Evolutionary conservation across 2,797 vertebrate genomes (phyloP), one percentile per base, ranked within the genome.

Genomic region (Anguilla anguilla): DNA sequence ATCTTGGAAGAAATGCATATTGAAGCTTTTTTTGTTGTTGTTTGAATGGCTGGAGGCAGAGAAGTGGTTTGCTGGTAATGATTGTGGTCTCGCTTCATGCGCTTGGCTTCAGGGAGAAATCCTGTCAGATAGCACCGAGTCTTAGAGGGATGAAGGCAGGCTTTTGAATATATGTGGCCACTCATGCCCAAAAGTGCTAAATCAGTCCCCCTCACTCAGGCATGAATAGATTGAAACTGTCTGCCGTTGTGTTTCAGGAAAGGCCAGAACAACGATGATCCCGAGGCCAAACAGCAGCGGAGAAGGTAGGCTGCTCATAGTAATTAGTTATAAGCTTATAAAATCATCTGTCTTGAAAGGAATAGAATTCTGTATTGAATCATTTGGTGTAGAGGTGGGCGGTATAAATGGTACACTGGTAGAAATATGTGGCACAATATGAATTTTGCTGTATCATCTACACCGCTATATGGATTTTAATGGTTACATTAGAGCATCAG

Each of bases 251-350:
- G 31, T 88, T 67, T 53, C 89, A 97, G 97, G 94, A 96, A 95
- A 93, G 94, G 94, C 90, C 96, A 95, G 88, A 94, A 94, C 90
- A 95, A 95, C 89, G 97, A 97, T 89, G 96, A 98, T 91, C 95
- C 94, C 74, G 95, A 96, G 92, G 93, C 94, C 93, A 97, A 97
- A 92, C 95, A 89, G n/a, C 93, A 96, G 64, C 95, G 95, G 90
- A 96, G 97, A 93, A 96, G 96, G 97, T 97, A 93, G 15, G 93
- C 86, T 90, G 82, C 83, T n/a, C 17, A 72, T 74, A 3, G 13
- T 39, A 35, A 35, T 74, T 13, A 35, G 28, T 31, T 11, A 35
- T 46, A n/a, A 51, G 43, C 51, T 51, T 22, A n/a, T 25, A 51
- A 82, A 51, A n/a, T 51, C 22, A 10, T n/a, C 79, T 82, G 2